Base-by-base conservation (phyloP, 2,888 invertebrate species). In the Aradus depressus region DNA sequence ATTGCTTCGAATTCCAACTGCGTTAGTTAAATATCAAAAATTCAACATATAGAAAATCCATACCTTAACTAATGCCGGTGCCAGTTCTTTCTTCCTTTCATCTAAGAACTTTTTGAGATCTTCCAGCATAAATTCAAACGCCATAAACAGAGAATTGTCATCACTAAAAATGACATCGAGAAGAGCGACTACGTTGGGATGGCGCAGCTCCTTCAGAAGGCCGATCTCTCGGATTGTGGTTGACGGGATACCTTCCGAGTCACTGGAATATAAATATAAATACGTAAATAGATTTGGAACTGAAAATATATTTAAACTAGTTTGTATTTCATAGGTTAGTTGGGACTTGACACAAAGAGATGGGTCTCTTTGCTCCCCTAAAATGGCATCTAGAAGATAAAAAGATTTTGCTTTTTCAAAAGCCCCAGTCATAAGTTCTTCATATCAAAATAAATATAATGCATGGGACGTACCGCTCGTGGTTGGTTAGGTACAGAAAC, bases 181-280 rank as follows among this genome's bases (percentile, higher is more conserved):
- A 70, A 54, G 75, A 72, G 65, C 82, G 51, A 97, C 91, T 55
- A 98, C 84, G 60, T 86, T 87, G 0, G 85, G 83, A 72, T 97
- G 96, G 42, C 81, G 77, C 35, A 98, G 73, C 64, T 86, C 89
- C 64, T 90, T 90, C 50, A 98, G 72, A 50, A 96, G 75, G 0
- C 92, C 88, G 63, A 98, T 95, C 74, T 98, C 98, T 51, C 97
- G 75, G 57, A 97, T 84, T 3, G 97, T 95, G 21, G 97, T 97
- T 22, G 95, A 93, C 16, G 97, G 97, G 18, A 98, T 90, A 18
- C 97, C 97, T 70, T 96, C 97, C 1, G 87, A 84, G 69, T 96
- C 95, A 63, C 89, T 91, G 66, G 37, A 65, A 63, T 54, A 38
- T 26, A 34, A 37, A 37, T 32, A 59, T 26, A n/a, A 48, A 28